Conservation (phyloP, 2,888 invertebrate species). For the Apomyelois bistriatella region DNA sequence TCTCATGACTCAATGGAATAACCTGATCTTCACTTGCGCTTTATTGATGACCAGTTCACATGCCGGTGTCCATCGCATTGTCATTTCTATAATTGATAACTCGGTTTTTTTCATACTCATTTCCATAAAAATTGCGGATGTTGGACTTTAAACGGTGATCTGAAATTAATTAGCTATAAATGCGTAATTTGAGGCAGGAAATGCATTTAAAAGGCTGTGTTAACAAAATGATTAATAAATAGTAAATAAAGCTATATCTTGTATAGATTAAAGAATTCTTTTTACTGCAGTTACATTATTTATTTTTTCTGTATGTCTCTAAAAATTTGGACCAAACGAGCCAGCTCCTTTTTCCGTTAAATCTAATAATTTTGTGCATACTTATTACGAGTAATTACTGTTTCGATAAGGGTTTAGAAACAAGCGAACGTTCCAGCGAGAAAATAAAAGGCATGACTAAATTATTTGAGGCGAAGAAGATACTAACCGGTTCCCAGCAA, state of each 20-base stretch:
- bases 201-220: neutral
- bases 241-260: too few relatives aligned
- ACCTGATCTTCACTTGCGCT: conserved; percentile 26
- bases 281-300: too few relatives aligned
- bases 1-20: conserved; percentile 38
- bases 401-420: too few relatives aligned
- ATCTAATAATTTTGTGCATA: too few relatives aligned
- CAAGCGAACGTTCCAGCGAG: neutral
- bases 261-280: too few relatives aligned
- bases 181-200: neutral
- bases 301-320: too few relatives aligned
- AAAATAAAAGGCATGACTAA: neutral
- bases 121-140: neutral
- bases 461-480: neutral
- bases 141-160: neutral
- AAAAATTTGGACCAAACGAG: too few relatives aligned
- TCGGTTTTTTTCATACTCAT: neutral
- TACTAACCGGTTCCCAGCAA: neutral
- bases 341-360: too few relatives aligned
- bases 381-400: too few relatives aligned
- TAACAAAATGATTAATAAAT: too few relatives aligned
- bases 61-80: conserved; percentile 17
- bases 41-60: conserved; percentile 21
- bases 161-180: conserved; percentile 9
- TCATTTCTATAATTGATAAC: conserved; percentile 8